Conservation (phyloP, 2,888 invertebrate genomes). For the Melanophora roralis region DNA sequence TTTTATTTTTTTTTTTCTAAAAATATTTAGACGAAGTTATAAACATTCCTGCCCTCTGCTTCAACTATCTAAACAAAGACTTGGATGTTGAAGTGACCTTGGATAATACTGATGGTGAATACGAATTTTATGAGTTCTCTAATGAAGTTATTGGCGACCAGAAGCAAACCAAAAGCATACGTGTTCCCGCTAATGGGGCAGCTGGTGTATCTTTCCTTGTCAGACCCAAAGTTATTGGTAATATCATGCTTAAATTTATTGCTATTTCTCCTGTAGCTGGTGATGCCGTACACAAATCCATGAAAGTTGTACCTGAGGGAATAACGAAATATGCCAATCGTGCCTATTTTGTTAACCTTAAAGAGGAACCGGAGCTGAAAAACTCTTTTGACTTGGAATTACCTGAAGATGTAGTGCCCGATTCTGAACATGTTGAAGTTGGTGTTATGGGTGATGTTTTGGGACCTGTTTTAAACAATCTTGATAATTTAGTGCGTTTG, state of each 20-base stretch:
- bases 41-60: slow-evolving; percentile 89
- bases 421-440: slow-evolving; percentile 81
- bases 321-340: slow-evolving; percentile 85
- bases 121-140: slow-evolving; percentile 92
- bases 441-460: slow-evolving; percentile 81
- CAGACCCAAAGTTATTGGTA: slow-evolving; percentile 84
- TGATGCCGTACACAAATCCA: slow-evolving; percentile 85
- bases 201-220: slow-evolving; percentile 90
- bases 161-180: slow-evolving; percentile 83
- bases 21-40: slow-evolving; percentile 84
- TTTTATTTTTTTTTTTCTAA: too few species aligned
- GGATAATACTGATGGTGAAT: slow-evolving; percentile 85
- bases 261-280: slow-evolving; percentile 87
- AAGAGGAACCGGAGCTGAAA: slow-evolving; percentile 79
- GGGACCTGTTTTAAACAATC: slow-evolving; percentile 80
- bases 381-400: slow-evolving; percentile 85
- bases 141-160: slow-evolving; percentile 92
- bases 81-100: slow-evolving; percentile 88
- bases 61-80: slow-evolving; percentile 89
- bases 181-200: slow-evolving; percentile 84
- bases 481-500: slow-evolving; percentile 81
- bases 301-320: slow-evolving; percentile 90
- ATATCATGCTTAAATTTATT: slow-evolving; percentile 84
- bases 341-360: slow-evolving; percentile 85
- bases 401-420: slow-evolving; percentile 83